These are phyloP conservation scores for Xiphorhynchus elegans DNA, from an alignment of 2,113 vertebrate species.

Conservation along the genomic window DNA sequence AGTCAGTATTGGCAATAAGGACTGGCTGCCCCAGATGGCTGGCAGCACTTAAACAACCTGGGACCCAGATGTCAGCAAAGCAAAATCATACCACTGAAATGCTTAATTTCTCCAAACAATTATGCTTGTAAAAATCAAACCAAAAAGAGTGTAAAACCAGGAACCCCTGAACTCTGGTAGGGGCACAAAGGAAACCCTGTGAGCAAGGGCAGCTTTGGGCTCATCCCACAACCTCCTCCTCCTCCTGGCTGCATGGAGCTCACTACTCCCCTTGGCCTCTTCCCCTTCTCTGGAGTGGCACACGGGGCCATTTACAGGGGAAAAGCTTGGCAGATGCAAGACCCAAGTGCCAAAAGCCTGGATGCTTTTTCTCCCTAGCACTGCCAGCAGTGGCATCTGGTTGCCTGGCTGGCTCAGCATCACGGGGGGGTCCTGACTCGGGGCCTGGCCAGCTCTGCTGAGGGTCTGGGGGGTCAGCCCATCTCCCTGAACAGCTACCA, in stretches of 20 bases:
- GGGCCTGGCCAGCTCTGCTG: neutral
- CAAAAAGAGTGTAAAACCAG: neutral
- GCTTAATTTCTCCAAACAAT: neutral
- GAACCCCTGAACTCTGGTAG: neutral
- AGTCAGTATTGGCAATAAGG: slow-evolving; percentile 17
- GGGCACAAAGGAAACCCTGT: neutral
- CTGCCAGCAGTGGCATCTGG: slow-evolving; percentile 68
- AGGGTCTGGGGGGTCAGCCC: neutral
- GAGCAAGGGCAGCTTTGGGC: rapidly evolving
- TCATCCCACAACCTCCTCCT: neutral
- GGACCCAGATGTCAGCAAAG: slow-evolving; percentile 24
- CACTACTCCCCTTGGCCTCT: neutral
- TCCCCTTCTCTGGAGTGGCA: neutral
- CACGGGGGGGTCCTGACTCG: neutral
- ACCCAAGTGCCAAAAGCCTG: slow-evolving; percentile 51
- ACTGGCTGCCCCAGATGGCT: slow-evolving; percentile 52
- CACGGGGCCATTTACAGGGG: neutral
- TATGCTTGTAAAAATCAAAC: neutral
- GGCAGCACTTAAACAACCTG: neutral
- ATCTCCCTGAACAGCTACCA: neutral
- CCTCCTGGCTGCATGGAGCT: neutral
- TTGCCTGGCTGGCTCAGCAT: neutral
- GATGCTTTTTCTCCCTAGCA: neutral
- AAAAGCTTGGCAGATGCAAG: slow-evolving; percentile 56
- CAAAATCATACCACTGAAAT: neutral